A percentile compares a stretch with the other conserved stretches of the same genome.
Conservation (phyloP, 2,888 invertebrate species). For the Cryptus armator region DNA sequence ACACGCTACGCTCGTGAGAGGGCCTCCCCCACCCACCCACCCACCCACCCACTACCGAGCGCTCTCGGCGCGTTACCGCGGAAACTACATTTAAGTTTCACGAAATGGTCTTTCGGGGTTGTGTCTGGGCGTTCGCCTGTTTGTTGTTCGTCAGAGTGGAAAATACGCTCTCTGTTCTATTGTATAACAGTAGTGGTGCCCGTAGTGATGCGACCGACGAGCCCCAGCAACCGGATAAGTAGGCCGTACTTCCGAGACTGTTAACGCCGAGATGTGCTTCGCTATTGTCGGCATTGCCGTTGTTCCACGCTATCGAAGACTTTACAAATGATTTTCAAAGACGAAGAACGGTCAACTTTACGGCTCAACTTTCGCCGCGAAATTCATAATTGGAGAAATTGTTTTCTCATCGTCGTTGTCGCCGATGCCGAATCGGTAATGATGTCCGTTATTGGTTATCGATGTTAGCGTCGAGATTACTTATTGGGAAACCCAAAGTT, state of each 20-base stretch:
- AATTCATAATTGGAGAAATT: slow-evolving; percentile 51
- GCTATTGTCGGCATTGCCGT: slow-evolving; percentile 22
- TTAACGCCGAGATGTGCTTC: slow-evolving; percentile 52
- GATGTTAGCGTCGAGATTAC: not conserved
- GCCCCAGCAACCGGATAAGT: slow-evolving; percentile 49
- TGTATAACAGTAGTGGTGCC: slow-evolving; percentile 36
- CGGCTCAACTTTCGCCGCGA: not conserved
- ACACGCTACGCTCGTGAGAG: slow-evolving; percentile 14
- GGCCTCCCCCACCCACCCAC: not conserved
- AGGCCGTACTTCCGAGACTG: slow-evolving; percentile 69
- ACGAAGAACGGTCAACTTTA: slow-evolving; percentile 27
- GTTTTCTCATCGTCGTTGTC: slow-evolving; percentile 28
- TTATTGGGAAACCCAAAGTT: not conserved
- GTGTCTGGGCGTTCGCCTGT: slow-evolving; percentile 49
- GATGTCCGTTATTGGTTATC: slow-evolving; percentile 46
- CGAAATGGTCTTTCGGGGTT: slow-evolving; percentile 67
- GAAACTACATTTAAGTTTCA: slow-evolving; percentile 74
- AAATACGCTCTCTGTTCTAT: slow-evolving; percentile 62
- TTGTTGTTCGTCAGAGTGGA: slow-evolving; percentile 65
- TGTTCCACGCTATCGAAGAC: slow-evolving; percentile 23
- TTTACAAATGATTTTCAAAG: slow-evolving; percentile 58
- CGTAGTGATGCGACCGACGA: slow-evolving; percentile 39
- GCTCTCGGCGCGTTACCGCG: slow-evolving; percentile 45
- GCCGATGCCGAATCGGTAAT: slow-evolving; percentile 38
- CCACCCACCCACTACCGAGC: not conserved